Percentiles rank a stretch among this genome's conserved stretches.
These are phyloP conservation scores for Eufriesea mexicana DNA, from an alignment of 1,140 invertebrate genomes.

Conservation along the genomic window DNA sequence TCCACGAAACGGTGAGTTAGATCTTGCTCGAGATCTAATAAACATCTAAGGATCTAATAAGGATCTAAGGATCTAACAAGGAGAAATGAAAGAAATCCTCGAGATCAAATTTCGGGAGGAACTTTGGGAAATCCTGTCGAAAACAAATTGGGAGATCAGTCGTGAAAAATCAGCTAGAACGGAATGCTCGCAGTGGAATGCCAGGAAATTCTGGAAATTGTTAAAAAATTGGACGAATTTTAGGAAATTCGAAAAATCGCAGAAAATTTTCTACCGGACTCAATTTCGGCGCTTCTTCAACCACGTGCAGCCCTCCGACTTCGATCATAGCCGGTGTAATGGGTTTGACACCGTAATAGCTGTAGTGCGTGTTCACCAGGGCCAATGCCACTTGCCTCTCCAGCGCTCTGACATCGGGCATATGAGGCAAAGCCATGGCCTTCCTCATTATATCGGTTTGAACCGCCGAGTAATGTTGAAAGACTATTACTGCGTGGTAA, in stretches of 20 bases:
- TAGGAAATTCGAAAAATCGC: neutral
- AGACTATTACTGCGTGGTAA: slow-evolving; percentile 38
- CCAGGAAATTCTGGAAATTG: neutral
- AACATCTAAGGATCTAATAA: no score
- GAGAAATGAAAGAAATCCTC: no score
- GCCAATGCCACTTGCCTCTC: slow-evolving; percentile 81
- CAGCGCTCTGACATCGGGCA: slow-evolving; percentile 76
- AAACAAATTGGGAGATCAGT: no score
- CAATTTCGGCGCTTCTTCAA: slow-evolving; percentile 58
- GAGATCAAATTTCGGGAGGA: no score
- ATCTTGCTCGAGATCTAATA: no score
- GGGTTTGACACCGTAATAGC: slow-evolving; percentile 80
- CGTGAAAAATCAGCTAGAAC: no score
- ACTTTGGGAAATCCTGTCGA: no score
- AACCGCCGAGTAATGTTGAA: slow-evolving; percentile 58
- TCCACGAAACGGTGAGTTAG: neutral
- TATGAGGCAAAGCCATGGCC: slow-evolving; percentile 75
- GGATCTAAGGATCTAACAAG: no score
- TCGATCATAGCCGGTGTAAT: slow-evolving; percentile 81
- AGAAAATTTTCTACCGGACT: slow-evolving; percentile 44
- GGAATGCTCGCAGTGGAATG: no score
- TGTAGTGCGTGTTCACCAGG: slow-evolving; percentile 84
- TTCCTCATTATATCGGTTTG: slow-evolving; percentile 73
- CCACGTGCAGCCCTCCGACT: slow-evolving; percentile 84
- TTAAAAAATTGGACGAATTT: neutral